Evolutionary conservation across 2,888 invertebrate species (phyloP).

Genomic region (Erynnis tages): DNA sequence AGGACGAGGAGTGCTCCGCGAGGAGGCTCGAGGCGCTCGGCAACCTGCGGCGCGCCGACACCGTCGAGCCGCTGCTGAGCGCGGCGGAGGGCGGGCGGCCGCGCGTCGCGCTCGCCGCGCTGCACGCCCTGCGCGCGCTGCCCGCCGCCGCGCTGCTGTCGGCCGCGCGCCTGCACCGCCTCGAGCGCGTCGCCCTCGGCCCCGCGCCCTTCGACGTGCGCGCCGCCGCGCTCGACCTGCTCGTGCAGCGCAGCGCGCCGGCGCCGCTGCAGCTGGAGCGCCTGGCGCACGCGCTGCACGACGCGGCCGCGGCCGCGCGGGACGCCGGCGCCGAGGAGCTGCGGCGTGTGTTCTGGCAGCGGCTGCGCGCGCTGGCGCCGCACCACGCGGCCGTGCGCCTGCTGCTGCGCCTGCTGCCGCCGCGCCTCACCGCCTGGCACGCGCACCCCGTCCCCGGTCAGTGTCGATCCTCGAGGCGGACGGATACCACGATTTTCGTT

Average conservation of each 20-base stretch:
- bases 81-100: slow-evolving; percentile 37
- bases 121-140: slow-evolving; percentile 27
- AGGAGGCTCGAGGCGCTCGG: slow-evolving; percentile 49
- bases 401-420: slow-evolving; percentile 37
- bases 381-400: slow-evolving; percentile 29
- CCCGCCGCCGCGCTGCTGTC: slow-evolving; percentile 37
- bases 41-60: slow-evolving; percentile 50
- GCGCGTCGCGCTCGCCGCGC: slow-evolving; percentile 11
- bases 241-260: slow-evolving; percentile 36
- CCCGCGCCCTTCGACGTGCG: slow-evolving; percentile 24
- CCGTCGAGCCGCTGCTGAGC: slow-evolving; percentile 43
- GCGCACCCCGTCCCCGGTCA: slow-evolving; percentile 33
- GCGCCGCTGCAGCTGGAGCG: slow-evolving; percentile 37
- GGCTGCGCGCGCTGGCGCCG: slow-evolving; percentile 41
- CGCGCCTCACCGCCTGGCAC: slow-evolving; percentile 35
- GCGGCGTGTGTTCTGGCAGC: slow-evolving; percentile 57
- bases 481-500: too few species aligned
- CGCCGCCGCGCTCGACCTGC: slow-evolving; percentile 36
- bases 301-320: slow-evolving; percentile 33
- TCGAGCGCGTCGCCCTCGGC: slow-evolving; percentile 25
- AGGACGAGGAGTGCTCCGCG: slow-evolving; percentile 45
- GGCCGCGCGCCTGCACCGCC: slow-evolving; percentile 38
- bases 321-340: slow-evolving; percentile 45
- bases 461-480: slow-evolving; percentile 34
- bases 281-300: slow-evolving; percentile 27